Evolutionary conservation across 2,888 invertebrate species (phyloP).

Genomic region (Heliconius erato): DNA sequence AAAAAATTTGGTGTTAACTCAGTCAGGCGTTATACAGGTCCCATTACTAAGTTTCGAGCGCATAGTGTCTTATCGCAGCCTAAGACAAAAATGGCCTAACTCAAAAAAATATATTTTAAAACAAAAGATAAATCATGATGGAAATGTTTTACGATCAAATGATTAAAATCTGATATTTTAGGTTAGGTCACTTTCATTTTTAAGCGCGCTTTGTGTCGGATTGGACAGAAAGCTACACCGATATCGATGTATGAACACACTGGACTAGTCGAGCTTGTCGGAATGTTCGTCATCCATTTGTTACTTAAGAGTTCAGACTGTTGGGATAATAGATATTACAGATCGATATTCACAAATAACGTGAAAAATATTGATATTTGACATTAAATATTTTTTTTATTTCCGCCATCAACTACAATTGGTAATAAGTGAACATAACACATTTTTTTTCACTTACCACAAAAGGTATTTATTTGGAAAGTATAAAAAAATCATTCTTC

Average conservation of each 20-base stretch:
- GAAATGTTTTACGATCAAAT: not conserved
- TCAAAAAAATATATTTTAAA: not conserved
- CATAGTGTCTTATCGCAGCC: constrained; percentile 53
- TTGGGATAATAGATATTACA: constrained; percentile 2
- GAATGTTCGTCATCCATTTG: constrained; percentile 57
- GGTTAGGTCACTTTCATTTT: not conserved
- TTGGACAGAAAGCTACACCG: constrained; percentile 56
- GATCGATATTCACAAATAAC: not conserved
- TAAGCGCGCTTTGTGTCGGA: not conserved
- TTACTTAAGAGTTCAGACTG: not conserved
- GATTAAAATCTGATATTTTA: not conserved
- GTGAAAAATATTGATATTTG: too few species aligned
- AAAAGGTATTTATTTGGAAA: too few species aligned
- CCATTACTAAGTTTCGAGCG: constrained; percentile 65
- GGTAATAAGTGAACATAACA: too few species aligned
- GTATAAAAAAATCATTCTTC: too few species aligned
- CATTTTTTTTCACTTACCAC: too few species aligned
- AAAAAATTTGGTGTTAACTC: constrained; percentile 79
- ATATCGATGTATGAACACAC: constrained; percentile 71
- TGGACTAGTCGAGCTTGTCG: constrained; percentile 69
- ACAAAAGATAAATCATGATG: not conserved
- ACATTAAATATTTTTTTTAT: too few species aligned
- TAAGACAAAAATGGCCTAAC: not conserved
- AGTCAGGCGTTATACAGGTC: constrained; percentile 78
- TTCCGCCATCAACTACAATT: too few species aligned